A percentile compares a stretch with the other conserved stretches of the same genome.
phyloP scores from a whole-genome alignment of 2,888 invertebrate species.

The Graphium colonna region DNA sequence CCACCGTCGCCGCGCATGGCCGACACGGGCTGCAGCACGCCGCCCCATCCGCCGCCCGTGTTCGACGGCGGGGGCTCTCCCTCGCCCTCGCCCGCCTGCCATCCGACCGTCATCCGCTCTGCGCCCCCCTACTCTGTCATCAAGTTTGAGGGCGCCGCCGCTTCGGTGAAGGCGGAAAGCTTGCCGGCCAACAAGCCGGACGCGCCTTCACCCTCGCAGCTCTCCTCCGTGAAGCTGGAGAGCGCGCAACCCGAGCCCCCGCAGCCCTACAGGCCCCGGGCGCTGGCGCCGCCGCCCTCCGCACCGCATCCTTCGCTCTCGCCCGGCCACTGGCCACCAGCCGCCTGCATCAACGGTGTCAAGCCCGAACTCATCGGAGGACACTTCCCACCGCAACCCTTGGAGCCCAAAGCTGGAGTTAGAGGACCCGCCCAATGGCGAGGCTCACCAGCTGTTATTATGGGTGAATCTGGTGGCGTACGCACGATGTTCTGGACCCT shows the following conservation, averaged over 20 bases:
- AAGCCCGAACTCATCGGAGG: conserved; percentile 90
- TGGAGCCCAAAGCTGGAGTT: conserved; percentile 60
- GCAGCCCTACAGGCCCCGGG: conserved; percentile 61
- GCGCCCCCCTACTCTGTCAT: conserved; percentile 81
- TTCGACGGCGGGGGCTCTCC: conserved; percentile 74
- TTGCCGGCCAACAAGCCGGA: conserved; percentile 54
- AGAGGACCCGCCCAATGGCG: conserved; percentile 72
- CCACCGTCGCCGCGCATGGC: conserved; percentile 91
- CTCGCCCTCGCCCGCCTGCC: conserved; percentile 64
- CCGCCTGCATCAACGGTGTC: conserved; percentile 87
- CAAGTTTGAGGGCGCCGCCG: conserved; percentile 77
- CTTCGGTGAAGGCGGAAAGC: conserved; percentile 55
- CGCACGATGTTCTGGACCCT: conserved; percentile 85
- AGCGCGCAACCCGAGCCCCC: conserved; percentile 49
- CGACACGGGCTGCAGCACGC: conserved; percentile 82
- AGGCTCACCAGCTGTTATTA: conserved; percentile 92
- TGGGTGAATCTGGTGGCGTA: conserved; percentile 96
- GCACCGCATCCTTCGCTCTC: conserved; percentile 56
- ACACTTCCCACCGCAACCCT: conserved; percentile 71
- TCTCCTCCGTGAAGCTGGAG: conserved; percentile 74
- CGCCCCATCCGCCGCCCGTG: conserved; percentile 79
- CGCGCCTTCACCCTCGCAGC: conserved; percentile 46
- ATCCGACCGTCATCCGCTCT: conserved; percentile 78
- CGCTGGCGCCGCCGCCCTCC: conserved; percentile 67
- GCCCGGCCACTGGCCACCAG: conserved; percentile 77